These are phyloP conservation scores for Helicoverpa assulta DNA, from an alignment of 2,888 invertebrate genomes.

Conservation along the genomic window DNA sequence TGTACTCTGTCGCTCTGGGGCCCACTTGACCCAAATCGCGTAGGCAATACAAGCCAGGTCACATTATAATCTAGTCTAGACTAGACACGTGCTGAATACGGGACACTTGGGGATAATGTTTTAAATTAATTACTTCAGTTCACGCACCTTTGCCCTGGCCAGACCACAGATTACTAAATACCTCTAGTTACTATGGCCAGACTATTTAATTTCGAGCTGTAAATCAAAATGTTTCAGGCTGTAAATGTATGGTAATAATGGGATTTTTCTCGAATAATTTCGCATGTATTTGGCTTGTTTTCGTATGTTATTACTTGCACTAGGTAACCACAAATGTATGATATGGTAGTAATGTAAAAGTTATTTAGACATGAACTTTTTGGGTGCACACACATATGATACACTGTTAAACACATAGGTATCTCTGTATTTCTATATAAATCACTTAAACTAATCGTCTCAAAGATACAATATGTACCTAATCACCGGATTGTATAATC, in stretches of 20 bases:
- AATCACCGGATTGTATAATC: background rate
- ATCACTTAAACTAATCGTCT: background rate
- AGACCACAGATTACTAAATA: too few relatives aligned
- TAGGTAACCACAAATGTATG: background rate
- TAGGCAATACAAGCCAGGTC: slow-evolving; percentile 43
- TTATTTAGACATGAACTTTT: too few relatives aligned
- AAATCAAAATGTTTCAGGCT: background rate
- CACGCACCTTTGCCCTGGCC: slow-evolving; percentile 1
- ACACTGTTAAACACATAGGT: too few relatives aligned
- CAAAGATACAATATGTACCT: background rate
- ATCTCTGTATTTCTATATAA: background rate
- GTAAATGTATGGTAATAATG: background rate
- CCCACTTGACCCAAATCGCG: slow-evolving; percentile 60
- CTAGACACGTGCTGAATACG: slow-evolving; percentile 34
- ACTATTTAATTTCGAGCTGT: background rate
- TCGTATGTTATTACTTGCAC: background rate
- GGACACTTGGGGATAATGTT: slow-evolving; percentile 22
- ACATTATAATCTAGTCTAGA: slow-evolving; percentile 44
- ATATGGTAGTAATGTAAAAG: too few relatives aligned
- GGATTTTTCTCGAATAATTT: background rate
- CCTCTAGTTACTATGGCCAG: too few relatives aligned
- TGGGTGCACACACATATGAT: too few relatives aligned
- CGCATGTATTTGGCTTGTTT: background rate
- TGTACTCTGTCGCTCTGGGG: slow-evolving; percentile 13
- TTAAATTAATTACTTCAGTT: slow-evolving; percentile 28